Evolutionary conservation across 1,140 invertebrate genomes (phyloP), one percentile per base, ranked within the genome.

Genomic region (Trissolcus basalis): DNA sequence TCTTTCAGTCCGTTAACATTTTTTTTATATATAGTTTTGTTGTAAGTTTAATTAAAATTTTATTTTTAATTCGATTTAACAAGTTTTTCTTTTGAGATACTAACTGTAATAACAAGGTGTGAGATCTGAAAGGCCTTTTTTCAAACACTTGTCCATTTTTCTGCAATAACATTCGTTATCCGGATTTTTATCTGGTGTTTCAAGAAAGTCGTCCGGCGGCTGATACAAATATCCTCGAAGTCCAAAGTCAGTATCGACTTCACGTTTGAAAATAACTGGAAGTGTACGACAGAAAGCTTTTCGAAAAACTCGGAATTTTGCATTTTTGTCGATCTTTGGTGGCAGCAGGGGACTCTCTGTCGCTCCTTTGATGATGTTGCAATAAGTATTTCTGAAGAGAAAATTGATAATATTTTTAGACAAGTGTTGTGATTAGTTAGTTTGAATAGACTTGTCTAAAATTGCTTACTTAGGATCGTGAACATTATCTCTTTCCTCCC

Each of bases 101-200:
- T 90, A 83, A 92, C 92, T 91, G 82, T 93, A 94, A 71, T 94
- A 94, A 79, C 94, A 95, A 0, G 93, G 92, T 0, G 92, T 91
- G 0, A 94, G 72, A 64, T 91, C 91, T 0, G 91, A 89, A 0
- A 94, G 76, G 0, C 93, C 93, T 56, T 88, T 89, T n/a, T 90
- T 90, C 8, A 93, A 78, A 54, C 91, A 92, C 3, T 83, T 83
- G 1, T 85, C 76, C 15, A 84, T 85, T 4, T 90, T 85, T 7
- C 79, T 82, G 73, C 92, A 93, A 27, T 91, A 91, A 64, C 92
- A 94, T 4, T 88, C 85, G 33, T 92, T 94, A 0, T 92, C 89
- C 0, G 90, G 86, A 70, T 90, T 92, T 44, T 85, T 81, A 33
- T 89, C 86, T 0, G 87, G 83, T 1, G 85, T 88, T n/a, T 90